Evolutionary conservation across 2,888 invertebrate species (phyloP).

Genomic region (Caenorhabditis japonica): DNA sequence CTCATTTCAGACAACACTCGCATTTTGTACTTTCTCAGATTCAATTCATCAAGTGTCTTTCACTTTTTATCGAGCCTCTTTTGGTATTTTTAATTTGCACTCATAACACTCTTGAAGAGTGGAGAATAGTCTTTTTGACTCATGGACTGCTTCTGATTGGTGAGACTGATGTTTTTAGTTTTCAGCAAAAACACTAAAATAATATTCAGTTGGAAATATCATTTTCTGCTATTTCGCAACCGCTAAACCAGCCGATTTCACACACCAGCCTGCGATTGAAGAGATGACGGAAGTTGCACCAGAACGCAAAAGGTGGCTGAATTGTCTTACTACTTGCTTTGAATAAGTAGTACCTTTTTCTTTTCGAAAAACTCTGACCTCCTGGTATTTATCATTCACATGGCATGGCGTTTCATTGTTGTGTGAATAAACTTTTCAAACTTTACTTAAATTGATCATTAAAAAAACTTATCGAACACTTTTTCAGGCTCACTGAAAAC

Average conservation of each 20-base stretch:
- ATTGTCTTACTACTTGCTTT: constrained; percentile 40
- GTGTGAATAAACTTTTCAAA: constrained; percentile 12
- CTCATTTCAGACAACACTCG: constrained; percentile 74
- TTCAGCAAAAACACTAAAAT: no score
- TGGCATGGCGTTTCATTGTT: constrained; percentile 1
- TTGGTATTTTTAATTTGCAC: constrained; percentile 65
- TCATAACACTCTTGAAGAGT: constrained; percentile 64
- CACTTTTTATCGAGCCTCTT: constrained; percentile 73
- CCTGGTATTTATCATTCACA: neutral
- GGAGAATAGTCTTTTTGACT: constrained; percentile 70
- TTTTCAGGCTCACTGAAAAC: constrained; percentile 52
- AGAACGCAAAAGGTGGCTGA: constrained; percentile 59
- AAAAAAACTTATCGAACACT: neutral
- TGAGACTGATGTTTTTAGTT: no score
- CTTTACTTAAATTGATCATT: no score
- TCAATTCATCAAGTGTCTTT: constrained; percentile 74
- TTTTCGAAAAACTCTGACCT: neutral
- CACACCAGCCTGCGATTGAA: constrained; percentile 42
- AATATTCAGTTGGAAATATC: constrained; percentile 67
- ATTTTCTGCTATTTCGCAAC: constrained; percentile 72
- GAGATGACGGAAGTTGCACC: constrained; percentile 56
- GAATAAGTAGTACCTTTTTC: constrained; percentile 18
- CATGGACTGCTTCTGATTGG: constrained; percentile 63
- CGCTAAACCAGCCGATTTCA: constrained; percentile 72
- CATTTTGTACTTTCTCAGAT: constrained; percentile 74